These are phyloP conservation scores for Taenaris catops DNA, from an alignment of 2,888 invertebrate genomes.

Conservation along the genomic window DNA sequence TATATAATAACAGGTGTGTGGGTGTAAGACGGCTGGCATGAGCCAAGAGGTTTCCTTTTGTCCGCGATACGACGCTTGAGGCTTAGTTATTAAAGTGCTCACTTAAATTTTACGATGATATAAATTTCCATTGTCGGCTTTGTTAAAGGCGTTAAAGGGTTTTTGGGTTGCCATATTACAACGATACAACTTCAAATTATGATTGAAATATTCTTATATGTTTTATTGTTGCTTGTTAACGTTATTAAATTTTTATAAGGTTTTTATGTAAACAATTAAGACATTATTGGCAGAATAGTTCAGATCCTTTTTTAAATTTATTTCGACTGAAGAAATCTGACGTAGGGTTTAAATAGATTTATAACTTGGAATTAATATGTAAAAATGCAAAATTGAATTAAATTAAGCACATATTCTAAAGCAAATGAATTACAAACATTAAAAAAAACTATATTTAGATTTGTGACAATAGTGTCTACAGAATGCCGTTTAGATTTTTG, in stretches of 20 bases:
- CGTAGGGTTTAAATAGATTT: too few species aligned
- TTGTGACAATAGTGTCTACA: too few species aligned
- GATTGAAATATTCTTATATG: slow-evolving; percentile 2
- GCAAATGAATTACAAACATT: too few species aligned
- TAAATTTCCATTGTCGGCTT: slow-evolving; percentile 57
- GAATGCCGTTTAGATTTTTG: too few species aligned
- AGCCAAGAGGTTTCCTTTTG: slow-evolving; percentile 59
- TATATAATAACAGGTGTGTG: slow-evolving; percentile 54
- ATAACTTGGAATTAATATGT: too few species aligned
- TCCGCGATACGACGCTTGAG: slow-evolving; percentile 70
- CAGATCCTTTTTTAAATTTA: too few species aligned
- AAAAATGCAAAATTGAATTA: too few species aligned
- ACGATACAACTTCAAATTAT: slow-evolving; percentile 10
- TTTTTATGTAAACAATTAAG: neutral
- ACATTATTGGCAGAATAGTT: too few species aligned
- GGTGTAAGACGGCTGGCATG: slow-evolving; percentile 41
- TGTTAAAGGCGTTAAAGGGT: slow-evolving; percentile 34
- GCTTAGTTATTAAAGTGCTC: slow-evolving; percentile 72
- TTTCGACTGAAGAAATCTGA: too few species aligned
- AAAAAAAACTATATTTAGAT: too few species aligned
- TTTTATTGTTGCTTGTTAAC: too few species aligned
- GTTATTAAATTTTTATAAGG: neutral
- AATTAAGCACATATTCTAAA: too few species aligned
- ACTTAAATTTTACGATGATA: slow-evolving; percentile 66
- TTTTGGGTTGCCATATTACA: slow-evolving; percentile 30